Percentiles rank a stretch among this genome's conserved stretches.
phyloP scores from a whole-genome alignment of 2,888 invertebrate species.

The Cheilosia impressa region DNA sequence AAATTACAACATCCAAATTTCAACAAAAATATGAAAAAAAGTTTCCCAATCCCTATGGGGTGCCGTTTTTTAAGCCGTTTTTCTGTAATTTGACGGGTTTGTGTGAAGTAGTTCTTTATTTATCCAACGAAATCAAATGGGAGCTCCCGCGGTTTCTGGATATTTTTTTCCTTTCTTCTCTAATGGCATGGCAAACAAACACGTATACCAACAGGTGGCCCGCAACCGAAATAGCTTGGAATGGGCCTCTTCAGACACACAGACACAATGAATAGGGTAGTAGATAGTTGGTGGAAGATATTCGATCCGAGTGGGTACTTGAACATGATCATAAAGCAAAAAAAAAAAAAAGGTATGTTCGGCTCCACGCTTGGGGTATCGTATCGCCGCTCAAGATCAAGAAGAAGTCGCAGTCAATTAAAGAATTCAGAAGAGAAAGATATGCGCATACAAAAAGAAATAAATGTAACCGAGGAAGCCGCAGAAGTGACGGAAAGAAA shows the following conservation, averaged over 20 bases:
- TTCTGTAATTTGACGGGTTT: slow-evolving; percentile 19
- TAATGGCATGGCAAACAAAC: slow-evolving; percentile 8
- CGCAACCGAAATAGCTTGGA: slow-evolving; percentile 13
- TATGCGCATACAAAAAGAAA: background rate
- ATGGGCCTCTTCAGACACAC: background rate
- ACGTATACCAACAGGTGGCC: slow-evolving; percentile 47
- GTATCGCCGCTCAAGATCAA: slow-evolving; percentile 44
- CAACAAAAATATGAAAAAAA: background rate
- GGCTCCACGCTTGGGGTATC: slow-evolving; percentile 49
- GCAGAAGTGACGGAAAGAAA: slow-evolving; percentile 60
- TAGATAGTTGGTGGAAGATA: slow-evolving; percentile 17
- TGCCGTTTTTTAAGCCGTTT: background rate
- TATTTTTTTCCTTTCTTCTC: slow-evolving; percentile 3
- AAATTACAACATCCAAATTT: slow-evolving; percentile 26
- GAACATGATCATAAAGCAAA: slow-evolving; percentile 39
- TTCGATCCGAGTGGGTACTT: slow-evolving; percentile 52
- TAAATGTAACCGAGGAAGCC: slow-evolving; percentile 49
- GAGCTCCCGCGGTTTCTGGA: slow-evolving; percentile 35
- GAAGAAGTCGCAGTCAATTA: slow-evolving; percentile 60
- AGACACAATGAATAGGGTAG: slow-evolving; percentile 20
- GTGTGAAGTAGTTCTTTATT: slow-evolving; percentile 4
- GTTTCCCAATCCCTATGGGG: slow-evolving; percentile 1
- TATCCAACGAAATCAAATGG: slow-evolving; percentile 7
- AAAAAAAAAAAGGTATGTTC: slow-evolving; percentile 26
- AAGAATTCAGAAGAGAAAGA: slow-evolving; percentile 38